Conservation (phyloP, 2,113 vertebrate genomes). For the Phalacrocorax pelagicus region DNA sequence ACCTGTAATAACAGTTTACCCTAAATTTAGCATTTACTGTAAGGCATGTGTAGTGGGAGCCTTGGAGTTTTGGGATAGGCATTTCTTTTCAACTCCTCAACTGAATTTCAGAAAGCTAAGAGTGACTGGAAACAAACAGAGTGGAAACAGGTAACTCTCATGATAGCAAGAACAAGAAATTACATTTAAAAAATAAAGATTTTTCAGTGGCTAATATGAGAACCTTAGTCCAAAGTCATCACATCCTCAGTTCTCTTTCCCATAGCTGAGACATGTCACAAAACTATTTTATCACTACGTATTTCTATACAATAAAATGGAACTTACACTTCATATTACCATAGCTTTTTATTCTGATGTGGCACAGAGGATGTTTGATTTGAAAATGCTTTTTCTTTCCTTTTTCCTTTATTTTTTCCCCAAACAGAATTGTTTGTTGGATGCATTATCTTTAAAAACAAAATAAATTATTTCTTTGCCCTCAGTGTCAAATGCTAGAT, state of each 20-base stretch:
- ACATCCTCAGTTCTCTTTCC: neutral
- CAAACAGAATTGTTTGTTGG: neutral
- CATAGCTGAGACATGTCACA: neutral
- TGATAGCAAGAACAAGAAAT: neutral
- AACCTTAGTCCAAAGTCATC: neutral
- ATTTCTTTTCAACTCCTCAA: neutral
- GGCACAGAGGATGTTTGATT: neutral
- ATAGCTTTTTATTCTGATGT: neutral
- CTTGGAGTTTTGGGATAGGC: neutral
- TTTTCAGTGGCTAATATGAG: neutral
- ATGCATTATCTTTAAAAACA: neutral
- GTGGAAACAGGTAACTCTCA: neutral
- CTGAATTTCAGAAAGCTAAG: neutral
- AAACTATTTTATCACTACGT: neutral
- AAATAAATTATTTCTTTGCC: neutral
- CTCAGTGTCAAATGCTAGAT: neutral
- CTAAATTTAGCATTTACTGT: neutral
- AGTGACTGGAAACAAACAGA: neutral
- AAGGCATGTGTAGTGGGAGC: neutral
- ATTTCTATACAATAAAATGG: neutral
- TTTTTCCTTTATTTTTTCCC: neutral
- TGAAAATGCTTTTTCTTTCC: neutral
- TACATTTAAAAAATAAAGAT: neutral
- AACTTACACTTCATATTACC: neutral
- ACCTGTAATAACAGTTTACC: neutral